phyloP scores from a whole-genome alignment of 2,888 invertebrate species.

The Acanthococcus lagerstroemiae region DNA sequence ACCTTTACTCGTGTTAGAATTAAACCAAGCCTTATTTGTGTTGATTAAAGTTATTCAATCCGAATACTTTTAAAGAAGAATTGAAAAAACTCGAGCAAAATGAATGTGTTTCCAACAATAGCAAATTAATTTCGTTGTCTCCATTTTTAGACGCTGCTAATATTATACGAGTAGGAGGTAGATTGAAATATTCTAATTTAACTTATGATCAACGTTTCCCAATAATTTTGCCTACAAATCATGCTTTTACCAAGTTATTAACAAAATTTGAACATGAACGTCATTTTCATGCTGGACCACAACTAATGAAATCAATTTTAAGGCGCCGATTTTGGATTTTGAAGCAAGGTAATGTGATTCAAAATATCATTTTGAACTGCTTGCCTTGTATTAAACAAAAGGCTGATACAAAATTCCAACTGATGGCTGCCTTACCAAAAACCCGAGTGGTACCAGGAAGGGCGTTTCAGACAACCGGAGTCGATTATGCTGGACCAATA shows the following conservation, averaged over 20 bases:
- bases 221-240: slow-evolving; percentile 30
- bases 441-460: slow-evolving; percentile 21
- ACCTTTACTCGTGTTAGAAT: neutral
- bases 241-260: slow-evolving; percentile 22
- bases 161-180: slow-evolving; percentile 35
- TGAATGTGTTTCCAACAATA: neutral
- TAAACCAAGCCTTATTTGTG: neutral
- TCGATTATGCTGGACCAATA: slow-evolving; percentile 13
- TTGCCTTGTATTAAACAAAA: neutral
- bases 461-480: neutral
- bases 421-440: slow-evolving; percentile 38
- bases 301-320: neutral
- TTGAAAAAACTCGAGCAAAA: neutral
- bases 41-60: slow-evolving; percentile 2
- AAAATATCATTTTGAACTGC: neutral
- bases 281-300: slow-evolving; percentile 33
- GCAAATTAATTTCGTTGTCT: neutral
- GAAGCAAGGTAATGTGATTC: neutral
- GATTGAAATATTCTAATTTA: slow-evolving; percentile 30
- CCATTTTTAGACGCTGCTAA: slow-evolving; percentile 33
- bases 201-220: slow-evolving; percentile 31
- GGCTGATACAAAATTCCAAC: slow-evolving; percentile 7
- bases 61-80: slow-evolving; percentile 2
- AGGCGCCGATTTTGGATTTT: neutral
- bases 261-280: slow-evolving; percentile 33